Conservation (phyloP, 2,113 vertebrate species). For the Corythornis cristatus region DNA sequence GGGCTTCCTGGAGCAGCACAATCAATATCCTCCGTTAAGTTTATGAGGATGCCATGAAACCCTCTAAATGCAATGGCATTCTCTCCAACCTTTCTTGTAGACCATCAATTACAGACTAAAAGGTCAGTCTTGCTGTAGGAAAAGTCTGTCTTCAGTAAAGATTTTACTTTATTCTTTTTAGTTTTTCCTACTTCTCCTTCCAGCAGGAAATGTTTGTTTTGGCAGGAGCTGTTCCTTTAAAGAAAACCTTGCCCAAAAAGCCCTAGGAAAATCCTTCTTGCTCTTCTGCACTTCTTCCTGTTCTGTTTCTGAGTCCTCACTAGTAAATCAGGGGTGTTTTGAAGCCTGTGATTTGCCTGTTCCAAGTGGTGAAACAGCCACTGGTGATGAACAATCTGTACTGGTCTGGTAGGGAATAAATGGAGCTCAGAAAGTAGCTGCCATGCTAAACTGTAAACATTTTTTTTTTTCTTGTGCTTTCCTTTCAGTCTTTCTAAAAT, state of each 20-base stretch:
- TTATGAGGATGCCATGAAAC: constrained; percentile 46
- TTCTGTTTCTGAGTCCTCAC: background rate
- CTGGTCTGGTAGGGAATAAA: background rate
- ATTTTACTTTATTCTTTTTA: background rate
- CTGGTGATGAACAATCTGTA: background rate
- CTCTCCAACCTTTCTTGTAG: constrained; percentile 57
- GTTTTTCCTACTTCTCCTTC: too few species aligned
- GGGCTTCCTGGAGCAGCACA: background rate
- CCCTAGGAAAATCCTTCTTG: background rate
- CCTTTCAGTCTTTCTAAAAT: background rate
- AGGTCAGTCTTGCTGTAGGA: constrained; percentile 20
- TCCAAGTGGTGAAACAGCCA: background rate
- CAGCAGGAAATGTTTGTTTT: background rate
- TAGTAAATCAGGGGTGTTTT: background rate
- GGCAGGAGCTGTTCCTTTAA: background rate
- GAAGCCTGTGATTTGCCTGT: background rate
- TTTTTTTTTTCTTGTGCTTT: background rate
- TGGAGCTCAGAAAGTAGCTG: background rate
- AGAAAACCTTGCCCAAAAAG: background rate
- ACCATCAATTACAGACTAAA: constrained; percentile 60
- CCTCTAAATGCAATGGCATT: constrained; percentile 36
- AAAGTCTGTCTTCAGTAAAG: constrained; percentile 9
- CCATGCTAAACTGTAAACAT: background rate
- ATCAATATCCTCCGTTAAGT: constrained; percentile 63
- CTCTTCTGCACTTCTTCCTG: background rate